Evolutionary conservation across 1,140 invertebrate genomes (phyloP).

Genomic region (Eupristina koningsbergeri): DNA sequence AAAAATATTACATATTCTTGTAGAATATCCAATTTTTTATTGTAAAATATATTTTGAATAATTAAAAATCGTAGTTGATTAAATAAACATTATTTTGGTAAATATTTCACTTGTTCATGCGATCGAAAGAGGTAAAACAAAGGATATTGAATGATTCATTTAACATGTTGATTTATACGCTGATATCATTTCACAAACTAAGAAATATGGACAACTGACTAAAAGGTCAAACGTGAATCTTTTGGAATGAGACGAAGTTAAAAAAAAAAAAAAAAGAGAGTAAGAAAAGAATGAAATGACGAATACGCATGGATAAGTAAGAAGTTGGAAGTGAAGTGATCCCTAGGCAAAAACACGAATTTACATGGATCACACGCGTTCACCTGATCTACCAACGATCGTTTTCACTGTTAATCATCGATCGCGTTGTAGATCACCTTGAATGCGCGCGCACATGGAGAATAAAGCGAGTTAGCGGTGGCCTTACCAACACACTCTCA

Average conservation of each 20-base stretch:
- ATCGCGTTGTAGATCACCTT: slow-evolving; percentile 35
- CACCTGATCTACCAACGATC: slow-evolving; percentile 5
- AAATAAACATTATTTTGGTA: neutral
- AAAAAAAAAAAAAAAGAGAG: no score
- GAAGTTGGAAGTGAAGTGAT: neutral
- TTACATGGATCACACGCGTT: neutral
- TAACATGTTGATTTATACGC: neutral
- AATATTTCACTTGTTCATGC: neutral
- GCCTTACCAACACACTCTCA: slow-evolving; percentile 1
- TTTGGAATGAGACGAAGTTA: neutral
- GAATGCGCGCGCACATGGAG: slow-evolving; percentile 1
- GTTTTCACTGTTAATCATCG: slow-evolving; percentile 16
- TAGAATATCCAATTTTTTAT: no score
- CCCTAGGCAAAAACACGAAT: neutral
- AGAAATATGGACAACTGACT: neutral
- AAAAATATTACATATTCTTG: no score
- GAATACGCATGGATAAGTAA: neutral
- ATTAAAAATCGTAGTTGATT: neutral
- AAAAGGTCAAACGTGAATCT: slow-evolving; percentile 29
- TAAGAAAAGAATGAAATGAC: no score
- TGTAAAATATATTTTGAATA: no score
- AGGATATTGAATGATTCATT: neutral
- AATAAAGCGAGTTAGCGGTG: neutral
- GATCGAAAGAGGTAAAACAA: neutral
- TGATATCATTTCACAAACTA: neutral